These are phyloP conservation scores for Drosophila neonasuta DNA, from an alignment of 2,888 invertebrate species.

Conservation along the genomic window DNA sequence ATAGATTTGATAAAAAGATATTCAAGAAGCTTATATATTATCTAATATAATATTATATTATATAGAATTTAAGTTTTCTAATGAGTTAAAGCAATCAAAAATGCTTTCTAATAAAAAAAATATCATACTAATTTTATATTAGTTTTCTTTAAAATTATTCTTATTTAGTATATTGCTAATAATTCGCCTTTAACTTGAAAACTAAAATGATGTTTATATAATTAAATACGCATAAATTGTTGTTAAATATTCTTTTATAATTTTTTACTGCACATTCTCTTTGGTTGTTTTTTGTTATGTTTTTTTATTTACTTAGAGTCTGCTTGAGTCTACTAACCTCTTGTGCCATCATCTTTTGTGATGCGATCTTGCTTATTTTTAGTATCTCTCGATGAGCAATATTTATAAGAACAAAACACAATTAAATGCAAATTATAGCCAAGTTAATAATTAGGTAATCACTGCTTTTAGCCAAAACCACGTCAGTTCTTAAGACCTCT, in stretches of 20 bases:
- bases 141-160: too few species aligned
- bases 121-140: too few species aligned
- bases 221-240: neutral
- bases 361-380: constrained; percentile 17
- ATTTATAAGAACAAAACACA: neutral
- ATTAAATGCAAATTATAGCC: constrained; percentile 8
- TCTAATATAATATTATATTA: too few species aligned
- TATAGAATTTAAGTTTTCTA: too few species aligned
- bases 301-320: neutral
- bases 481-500: neutral
- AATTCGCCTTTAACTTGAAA: too few species aligned
- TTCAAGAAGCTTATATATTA: too few species aligned
- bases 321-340: neutral
- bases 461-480: neutral
- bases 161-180: too few species aligned
- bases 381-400: neutral
- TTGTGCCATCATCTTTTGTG: constrained; percentile 3
- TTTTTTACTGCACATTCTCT: neutral
- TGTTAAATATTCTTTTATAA: neutral
- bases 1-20: too few species aligned
- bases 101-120: too few species aligned
- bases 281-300: neutral
- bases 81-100: too few species aligned
- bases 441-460: constrained; percentile 8
- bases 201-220: too few species aligned